Evolutionary conservation across 1,140 invertebrate species (phyloP).

Genomic region (Holotrichia oblita): DNA sequence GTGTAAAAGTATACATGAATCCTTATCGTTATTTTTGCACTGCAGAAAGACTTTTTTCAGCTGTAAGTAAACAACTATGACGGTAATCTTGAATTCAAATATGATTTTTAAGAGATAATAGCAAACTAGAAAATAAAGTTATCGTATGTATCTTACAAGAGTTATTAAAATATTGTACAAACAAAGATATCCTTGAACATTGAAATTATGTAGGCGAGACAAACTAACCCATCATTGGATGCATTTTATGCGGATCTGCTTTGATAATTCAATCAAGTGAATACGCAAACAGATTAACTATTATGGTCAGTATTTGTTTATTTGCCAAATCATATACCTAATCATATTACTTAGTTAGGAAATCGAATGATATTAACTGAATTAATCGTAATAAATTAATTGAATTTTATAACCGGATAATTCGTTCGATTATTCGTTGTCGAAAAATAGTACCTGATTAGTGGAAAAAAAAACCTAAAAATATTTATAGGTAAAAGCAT

Average conservation of each 20-base stretch:
- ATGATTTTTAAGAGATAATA: not conserved
- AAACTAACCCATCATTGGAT: not conserved
- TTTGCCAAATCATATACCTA: no score
- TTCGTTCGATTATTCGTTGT: no score
- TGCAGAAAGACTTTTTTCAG: not conserved
- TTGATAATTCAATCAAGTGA: no score
- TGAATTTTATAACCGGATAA: no score
- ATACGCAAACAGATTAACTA: no score
- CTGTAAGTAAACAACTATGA: conserved; percentile 2
- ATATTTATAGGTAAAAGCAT: no score
- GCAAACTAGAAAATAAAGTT: not conserved
- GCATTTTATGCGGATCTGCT: not conserved
- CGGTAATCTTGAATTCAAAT: not conserved
- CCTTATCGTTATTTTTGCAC: not conserved
- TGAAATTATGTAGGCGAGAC: not conserved
- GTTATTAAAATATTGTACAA: not conserved
- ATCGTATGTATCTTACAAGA: not conserved
- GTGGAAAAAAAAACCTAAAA: no score
- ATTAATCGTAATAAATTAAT: no score
- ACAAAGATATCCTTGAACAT: not conserved
- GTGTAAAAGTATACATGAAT: not conserved
- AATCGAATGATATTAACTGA: no score
- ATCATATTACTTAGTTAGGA: no score
- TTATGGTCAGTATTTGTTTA: no score
- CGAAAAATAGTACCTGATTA: no score